phyloP scores from a whole-genome alignment of 2,797 vertebrate genomes.

The Scleropages formosus region DNA sequence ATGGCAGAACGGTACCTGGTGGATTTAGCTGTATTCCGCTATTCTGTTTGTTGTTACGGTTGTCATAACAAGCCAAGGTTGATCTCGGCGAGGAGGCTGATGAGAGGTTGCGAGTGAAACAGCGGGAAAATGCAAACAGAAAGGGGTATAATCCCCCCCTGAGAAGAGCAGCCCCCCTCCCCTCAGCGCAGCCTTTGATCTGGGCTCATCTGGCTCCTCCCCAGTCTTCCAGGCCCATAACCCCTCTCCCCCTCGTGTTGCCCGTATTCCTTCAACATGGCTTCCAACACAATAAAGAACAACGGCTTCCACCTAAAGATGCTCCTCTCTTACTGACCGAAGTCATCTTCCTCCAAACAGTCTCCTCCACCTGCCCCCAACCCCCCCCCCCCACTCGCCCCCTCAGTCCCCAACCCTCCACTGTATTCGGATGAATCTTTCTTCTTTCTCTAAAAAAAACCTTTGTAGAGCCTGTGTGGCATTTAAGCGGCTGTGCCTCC shows the following conservation, averaged over 20 bases:
- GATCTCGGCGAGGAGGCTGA: slow-evolving; percentile 45
- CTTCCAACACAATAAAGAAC: slow-evolving; percentile 40
- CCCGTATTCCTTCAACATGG: slow-evolving; percentile 45
- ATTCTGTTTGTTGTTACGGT: slow-evolving; percentile 56
- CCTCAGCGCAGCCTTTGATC: slow-evolving; percentile 44
- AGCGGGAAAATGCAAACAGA: slow-evolving; percentile 54
- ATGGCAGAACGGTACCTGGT: slow-evolving; percentile 40
- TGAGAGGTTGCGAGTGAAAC: slow-evolving; percentile 46
- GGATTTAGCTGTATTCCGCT: slow-evolving; percentile 47
- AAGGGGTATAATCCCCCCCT: slow-evolving; percentile 50
- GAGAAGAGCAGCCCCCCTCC: slow-evolving; percentile 30
- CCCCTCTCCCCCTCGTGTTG: slow-evolving; percentile 38
- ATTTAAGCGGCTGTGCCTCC: slow-evolving; percentile 55
- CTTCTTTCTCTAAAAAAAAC: slow-evolving; percentile 6
- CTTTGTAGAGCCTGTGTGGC: slow-evolving; percentile 51
- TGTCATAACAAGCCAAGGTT: slow-evolving; percentile 55
- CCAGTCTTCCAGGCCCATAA: slow-evolving; percentile 42
- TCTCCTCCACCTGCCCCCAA: slow-evolving; percentile 13
- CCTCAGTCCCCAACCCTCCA: too few relatives aligned
- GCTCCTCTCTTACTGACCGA: slow-evolving; percentile 24
- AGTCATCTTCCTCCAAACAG: neutral
- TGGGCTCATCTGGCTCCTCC: slow-evolving; percentile 38
- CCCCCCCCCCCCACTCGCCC: too few relatives aligned
- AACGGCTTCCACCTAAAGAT: slow-evolving; percentile 34
- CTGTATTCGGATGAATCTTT: neutral